Percentiles rank a stretch among this genome's conserved stretches.
These are phyloP conservation scores for Sceloporus undulatus DNA, from an alignment of 2,113 vertebrate genomes.

Conservation along the genomic window DNA sequence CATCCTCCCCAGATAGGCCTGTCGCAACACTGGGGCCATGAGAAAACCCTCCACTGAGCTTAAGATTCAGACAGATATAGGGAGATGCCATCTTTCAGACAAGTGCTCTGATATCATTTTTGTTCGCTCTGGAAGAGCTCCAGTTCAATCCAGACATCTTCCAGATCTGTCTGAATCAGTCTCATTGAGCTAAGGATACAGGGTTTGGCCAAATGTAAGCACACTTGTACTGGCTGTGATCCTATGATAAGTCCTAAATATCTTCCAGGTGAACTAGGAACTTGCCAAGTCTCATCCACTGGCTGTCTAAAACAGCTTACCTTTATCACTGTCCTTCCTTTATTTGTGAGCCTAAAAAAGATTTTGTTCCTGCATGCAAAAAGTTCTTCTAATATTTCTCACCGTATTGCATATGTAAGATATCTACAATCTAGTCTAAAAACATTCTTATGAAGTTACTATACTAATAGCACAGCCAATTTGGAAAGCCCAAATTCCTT, in stretches of 20 bases:
- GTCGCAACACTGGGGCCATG: too few relatives aligned
- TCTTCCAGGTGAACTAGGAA: background rate
- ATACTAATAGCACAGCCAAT: constrained; percentile 32
- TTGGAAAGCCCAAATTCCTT: constrained; percentile 74
- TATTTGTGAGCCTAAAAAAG: background rate
- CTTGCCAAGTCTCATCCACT: background rate
- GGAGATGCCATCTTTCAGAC: too few relatives aligned
- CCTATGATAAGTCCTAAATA: background rate
- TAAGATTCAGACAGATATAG: too few relatives aligned
- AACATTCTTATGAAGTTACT: constrained; percentile 48
- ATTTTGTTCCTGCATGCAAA: background rate
- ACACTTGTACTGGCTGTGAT: background rate
- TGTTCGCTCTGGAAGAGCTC: background rate
- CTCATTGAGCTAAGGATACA: background rate
- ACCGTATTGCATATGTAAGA: constrained; percentile 30
- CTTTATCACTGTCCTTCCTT: background rate
- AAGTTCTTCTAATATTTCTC: background rate
- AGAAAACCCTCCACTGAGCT: too few relatives aligned
- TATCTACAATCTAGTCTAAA: constrained; percentile 58
- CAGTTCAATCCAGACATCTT: background rate
- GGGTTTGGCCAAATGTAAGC: background rate
- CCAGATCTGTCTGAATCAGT: background rate
- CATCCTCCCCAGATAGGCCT: too few relatives aligned
- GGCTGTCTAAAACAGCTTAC: background rate
- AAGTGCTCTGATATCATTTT: background rate